phyloP scores from a whole-genome alignment of 2,797 vertebrate species.

The Ciconia nigra region DNA sequence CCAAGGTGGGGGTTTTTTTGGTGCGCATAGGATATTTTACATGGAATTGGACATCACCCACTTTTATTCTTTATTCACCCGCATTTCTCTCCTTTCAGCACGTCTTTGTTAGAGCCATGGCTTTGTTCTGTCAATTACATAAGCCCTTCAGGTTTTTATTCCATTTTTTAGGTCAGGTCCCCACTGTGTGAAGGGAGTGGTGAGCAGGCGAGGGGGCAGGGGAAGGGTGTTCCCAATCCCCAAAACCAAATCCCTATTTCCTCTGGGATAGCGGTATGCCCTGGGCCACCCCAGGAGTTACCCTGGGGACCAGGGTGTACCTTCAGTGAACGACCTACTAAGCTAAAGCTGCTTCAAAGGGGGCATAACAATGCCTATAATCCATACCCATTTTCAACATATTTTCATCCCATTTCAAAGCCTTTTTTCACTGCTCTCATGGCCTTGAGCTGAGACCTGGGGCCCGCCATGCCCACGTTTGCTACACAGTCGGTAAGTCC shows the following conservation, averaged over 20 bases:
- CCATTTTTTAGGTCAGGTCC: not conserved
- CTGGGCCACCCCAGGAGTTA: no score
- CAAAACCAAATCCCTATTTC: not conserved
- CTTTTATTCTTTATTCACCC: not conserved
- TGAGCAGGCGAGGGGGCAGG: not conserved
- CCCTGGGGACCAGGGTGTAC: fast-evolving
- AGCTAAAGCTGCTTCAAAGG: not conserved
- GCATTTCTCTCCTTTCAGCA: not conserved
- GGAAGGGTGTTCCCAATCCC: not conserved
- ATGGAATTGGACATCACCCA: not conserved
- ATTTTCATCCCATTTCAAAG: not conserved
- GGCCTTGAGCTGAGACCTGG: not conserved
- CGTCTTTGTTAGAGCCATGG: fast-evolving
- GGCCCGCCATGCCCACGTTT: not conserved
- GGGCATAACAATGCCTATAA: not conserved
- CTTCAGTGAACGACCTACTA: not conserved
- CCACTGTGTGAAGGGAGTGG: fast-evolving
- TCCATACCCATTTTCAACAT: not conserved
- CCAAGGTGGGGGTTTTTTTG: fast-evolving
- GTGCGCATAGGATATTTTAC: not conserved
- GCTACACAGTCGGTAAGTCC: not conserved
- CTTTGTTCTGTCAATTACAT: not conserved
- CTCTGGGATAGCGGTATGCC: fast-evolving
- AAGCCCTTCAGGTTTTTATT: not conserved
- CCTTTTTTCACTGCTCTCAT: fast-evolving